Conservation (phyloP, 2,797 vertebrate genomes). For the Sternarchorhynchus goeldii region DNA sequence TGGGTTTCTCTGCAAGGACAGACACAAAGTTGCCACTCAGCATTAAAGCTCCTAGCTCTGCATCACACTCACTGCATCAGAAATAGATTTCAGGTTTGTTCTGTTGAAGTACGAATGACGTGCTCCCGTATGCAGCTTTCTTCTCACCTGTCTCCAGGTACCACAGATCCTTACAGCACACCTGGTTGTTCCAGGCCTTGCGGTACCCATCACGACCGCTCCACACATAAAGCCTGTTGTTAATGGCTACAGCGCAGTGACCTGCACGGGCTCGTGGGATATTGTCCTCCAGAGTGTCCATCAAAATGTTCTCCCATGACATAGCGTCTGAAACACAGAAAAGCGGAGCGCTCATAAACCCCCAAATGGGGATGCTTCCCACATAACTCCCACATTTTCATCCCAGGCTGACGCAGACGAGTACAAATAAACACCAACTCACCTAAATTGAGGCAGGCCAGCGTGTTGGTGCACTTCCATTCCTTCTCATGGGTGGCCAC, state of each 20-base stretch:
- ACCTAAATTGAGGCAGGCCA: conserved; percentile 95
- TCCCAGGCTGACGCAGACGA: too few species aligned
- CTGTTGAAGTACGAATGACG: not conserved
- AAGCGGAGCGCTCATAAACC: not conserved
- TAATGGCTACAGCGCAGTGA: conserved; percentile 92
- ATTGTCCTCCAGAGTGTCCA: conserved; percentile 93
- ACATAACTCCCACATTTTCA: too few species aligned
- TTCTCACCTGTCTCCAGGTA: conserved; percentile 89
- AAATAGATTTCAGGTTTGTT: not conserved
- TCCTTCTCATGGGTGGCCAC: conserved; percentile 97
- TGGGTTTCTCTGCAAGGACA: conserved; percentile 79
- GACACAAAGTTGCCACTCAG: not conserved
- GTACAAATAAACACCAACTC: conserved; percentile 29
- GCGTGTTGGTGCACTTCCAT: conserved; percentile 97
- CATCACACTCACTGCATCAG: too few species aligned
- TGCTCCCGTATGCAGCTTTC: not conserved
- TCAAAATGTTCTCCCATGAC: conserved; percentile 90
- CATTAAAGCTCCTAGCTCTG: too few species aligned
- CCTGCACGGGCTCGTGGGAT: conserved; percentile 91
- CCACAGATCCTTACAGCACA: conserved; percentile 95
- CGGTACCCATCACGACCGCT: conserved; percentile 94
- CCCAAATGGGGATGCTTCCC: too few species aligned
- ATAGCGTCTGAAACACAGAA: conserved; percentile 79
- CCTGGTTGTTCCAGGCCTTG: conserved; percentile 96
- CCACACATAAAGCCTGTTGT: conserved; percentile 92